These are phyloP conservation scores for Ophthalmolycus amberensis DNA, from an alignment of 2,113 vertebrate genomes.

Conservation along the genomic window DNA sequence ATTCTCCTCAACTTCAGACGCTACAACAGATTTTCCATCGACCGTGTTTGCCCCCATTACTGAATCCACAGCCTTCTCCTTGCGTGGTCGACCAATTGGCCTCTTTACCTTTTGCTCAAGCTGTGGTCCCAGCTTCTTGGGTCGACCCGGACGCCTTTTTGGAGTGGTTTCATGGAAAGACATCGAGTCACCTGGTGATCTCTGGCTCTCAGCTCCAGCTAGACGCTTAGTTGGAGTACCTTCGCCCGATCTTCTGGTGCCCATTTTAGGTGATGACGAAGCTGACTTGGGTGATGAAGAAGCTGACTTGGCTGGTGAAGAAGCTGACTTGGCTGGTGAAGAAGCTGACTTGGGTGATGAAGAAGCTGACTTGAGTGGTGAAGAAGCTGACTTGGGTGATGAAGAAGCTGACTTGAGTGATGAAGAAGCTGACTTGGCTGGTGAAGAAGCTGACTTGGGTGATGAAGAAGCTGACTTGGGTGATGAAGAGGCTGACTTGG, in stretches of 20 bases:
- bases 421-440: slow-evolving; percentile 11
- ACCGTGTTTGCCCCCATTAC: slow-evolving; percentile 25
- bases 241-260: slow-evolving; percentile 62
- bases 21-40: slow-evolving; percentile 56
- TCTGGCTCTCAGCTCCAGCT: slow-evolving; percentile 48
- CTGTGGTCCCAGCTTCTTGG: slow-evolving; percentile 92
- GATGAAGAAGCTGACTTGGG: too few species aligned
- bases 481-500: slow-evolving; percentile 41
- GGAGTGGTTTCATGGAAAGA: slow-evolving; percentile 71
- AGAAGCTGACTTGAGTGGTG: slow-evolving; percentile 20
- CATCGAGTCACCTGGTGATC: slow-evolving; percentile 38
- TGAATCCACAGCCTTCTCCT: slow-evolving; percentile 81
- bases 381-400: neutral
- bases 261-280: slow-evolving; percentile 59
- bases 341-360: slow-evolving; percentile 42
- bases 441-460: neutral
- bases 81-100: slow-evolving; percentile 92
- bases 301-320: slow-evolving; percentile 25
- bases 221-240: slow-evolving; percentile 60
- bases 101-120: slow-evolving; percentile 91
- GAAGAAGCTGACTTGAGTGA: slow-evolving; percentile 10
- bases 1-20: slow-evolving; percentile 74
- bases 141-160: slow-evolving; percentile 93
- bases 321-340: slow-evolving; percentile 5
- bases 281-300: slow-evolving; percentile 25